Conservation (phyloP, 2,113 vertebrate species). For the Cyphomyrus discorhynchus region DNA sequence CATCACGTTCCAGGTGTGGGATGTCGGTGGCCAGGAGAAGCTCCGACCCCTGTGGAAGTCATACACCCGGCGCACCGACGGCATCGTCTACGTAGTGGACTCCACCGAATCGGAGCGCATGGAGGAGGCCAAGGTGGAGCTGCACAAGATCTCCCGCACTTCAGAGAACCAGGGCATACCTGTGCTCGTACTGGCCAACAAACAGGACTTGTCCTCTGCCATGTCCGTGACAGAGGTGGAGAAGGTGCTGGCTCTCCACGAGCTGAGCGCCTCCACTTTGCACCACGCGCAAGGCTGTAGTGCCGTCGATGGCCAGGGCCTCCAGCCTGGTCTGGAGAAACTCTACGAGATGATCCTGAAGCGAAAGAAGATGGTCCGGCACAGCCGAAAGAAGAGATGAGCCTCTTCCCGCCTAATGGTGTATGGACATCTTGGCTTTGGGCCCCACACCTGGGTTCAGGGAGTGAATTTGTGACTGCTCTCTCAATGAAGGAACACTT, state of each 20-base stretch:
- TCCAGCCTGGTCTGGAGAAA: slow-evolving; percentile 75
- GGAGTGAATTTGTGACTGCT: slow-evolving; percentile 38
- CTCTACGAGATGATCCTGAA: slow-evolving; percentile 85
- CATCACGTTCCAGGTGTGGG: slow-evolving; percentile 83
- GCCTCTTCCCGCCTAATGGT: slow-evolving; percentile 23
- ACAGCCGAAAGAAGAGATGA: slow-evolving; percentile 73
- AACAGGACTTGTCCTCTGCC: slow-evolving; percentile 72
- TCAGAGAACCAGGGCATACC: slow-evolving; percentile 83
- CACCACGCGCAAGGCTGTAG: slow-evolving; percentile 80
- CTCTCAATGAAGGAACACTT: slow-evolving; percentile 36
- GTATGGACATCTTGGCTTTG: slow-evolving; percentile 33
- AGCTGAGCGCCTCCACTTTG: slow-evolving; percentile 66
- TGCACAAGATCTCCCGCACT: slow-evolving; percentile 76
- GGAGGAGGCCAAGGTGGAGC: slow-evolving; percentile 83
- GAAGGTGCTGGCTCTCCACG: slow-evolving; percentile 69
- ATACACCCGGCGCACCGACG: slow-evolving; percentile 78
- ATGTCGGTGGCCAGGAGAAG: slow-evolving; percentile 85
- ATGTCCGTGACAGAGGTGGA: slow-evolving; percentile 68
- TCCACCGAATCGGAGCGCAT: slow-evolving; percentile 71
- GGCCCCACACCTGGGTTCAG: slow-evolving; percentile 30
- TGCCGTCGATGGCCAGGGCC: slow-evolving; percentile 72
- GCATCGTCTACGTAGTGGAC: slow-evolving; percentile 85
- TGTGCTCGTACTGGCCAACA: slow-evolving; percentile 78
- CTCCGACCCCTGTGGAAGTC: slow-evolving; percentile 83
- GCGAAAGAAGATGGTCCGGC: slow-evolving; percentile 71